Conservation (phyloP, 2,113 vertebrate species). For the Coracopsis vasa region DNA sequence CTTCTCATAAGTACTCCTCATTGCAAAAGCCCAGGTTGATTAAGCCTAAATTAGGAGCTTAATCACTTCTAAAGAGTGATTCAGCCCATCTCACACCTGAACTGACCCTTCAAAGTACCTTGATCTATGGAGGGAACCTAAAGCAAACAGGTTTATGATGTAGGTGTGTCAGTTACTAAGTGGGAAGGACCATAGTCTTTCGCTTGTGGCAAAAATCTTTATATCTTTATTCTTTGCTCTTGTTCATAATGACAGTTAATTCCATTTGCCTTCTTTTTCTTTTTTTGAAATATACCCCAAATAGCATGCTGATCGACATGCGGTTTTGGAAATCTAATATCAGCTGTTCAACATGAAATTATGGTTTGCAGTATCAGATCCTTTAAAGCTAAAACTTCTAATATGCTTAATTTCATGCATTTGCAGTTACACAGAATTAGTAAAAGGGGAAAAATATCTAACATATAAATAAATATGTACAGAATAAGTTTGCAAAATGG, state of each 20-base stretch:
- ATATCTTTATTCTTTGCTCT: not conserved
- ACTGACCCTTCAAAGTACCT: not conserved
- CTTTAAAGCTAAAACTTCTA: not conserved
- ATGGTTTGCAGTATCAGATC: not conserved
- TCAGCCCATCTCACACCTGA: not conserved
- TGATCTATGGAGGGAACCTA: not conserved
- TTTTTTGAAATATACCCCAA: not conserved
- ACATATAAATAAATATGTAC: not conserved
- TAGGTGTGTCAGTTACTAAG: not conserved
- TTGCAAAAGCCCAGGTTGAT: not conserved
- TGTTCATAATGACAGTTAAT: constrained; percentile 19
- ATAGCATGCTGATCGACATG: not conserved
- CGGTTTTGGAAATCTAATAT: not conserved
- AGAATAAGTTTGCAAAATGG: not conserved
- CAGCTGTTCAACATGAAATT: not conserved
- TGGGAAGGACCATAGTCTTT: not conserved
- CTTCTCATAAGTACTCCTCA: not conserved
- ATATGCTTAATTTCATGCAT: not conserved
- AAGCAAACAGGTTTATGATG: not conserved
- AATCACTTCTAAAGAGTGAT: not conserved
- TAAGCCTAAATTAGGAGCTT: not conserved
- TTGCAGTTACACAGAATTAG: not conserved
- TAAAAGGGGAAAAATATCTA: not conserved
- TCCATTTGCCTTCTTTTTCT: constrained; percentile 1
- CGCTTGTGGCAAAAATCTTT: not conserved